phyloP scores from a whole-genome alignment of 2,797 vertebrate genomes.

The Mormyrus proboscirostris region DNA sequence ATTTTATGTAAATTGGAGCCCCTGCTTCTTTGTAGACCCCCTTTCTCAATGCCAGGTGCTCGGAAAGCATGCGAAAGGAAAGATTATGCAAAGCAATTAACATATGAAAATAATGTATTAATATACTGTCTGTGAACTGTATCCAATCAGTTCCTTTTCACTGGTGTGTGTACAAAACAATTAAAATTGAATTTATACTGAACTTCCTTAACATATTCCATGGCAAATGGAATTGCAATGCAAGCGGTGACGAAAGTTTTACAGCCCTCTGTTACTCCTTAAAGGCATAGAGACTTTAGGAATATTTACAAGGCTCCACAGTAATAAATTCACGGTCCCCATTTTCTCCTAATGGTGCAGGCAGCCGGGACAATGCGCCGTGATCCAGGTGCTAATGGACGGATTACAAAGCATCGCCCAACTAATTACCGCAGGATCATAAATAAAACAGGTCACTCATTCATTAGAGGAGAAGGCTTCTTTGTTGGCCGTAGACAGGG shows the following conservation, averaged over 20 bases:
- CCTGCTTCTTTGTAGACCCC: conserved; percentile 77
- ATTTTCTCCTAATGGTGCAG: conserved; percentile 71
- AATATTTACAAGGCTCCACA: conserved; percentile 66
- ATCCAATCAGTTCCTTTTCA: conserved; percentile 99
- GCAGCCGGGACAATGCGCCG: conserved; percentile 68
- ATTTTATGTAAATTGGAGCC: conserved; percentile 96
- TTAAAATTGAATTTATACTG: conserved; percentile 99
- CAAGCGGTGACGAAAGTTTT: conserved; percentile 88
- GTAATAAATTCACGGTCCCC: conserved; percentile 71
- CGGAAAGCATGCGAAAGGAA: conserved; percentile 83
- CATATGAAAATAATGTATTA: conserved; percentile 99
- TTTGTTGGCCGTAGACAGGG: conserved; percentile 65
- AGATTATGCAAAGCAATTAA: conserved; percentile 99
- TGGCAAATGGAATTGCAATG: conserved; percentile 91
- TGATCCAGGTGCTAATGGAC: conserved; percentile 77
- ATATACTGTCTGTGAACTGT: conserved; percentile 99
- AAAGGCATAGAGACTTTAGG: conserved; percentile 64
- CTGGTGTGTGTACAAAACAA: conserved; percentile 99
- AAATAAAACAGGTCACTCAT: conserved; percentile 77
- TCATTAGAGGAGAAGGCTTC: conserved; percentile 66
- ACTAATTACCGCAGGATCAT: conserved; percentile 71
- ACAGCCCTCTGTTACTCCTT: conserved; percentile 74
- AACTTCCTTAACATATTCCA: conserved; percentile 94
- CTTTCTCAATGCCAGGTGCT: conserved; percentile 92
- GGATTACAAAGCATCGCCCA: conserved; percentile 69